Percentiles rank a stretch among this genome's conserved stretches.
These are phyloP conservation scores for Drosophila cyrtoloma DNA, from an alignment of 2,888 invertebrate species.

Conservation along the genomic window DNA sequence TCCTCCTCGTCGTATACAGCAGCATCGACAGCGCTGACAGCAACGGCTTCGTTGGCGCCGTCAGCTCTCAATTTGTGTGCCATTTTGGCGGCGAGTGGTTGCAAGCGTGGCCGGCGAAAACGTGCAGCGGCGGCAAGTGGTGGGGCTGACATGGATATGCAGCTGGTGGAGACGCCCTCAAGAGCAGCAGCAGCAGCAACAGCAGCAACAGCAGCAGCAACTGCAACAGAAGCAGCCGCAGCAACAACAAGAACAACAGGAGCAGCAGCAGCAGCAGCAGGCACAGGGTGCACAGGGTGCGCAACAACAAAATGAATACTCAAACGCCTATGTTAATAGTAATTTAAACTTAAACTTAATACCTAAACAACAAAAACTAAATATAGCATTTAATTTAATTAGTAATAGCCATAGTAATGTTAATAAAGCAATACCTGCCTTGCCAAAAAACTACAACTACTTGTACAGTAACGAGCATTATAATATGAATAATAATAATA, in stretches of 20 bases:
- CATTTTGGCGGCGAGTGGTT: slow-evolving; percentile 82
- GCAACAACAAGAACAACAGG: slow-evolving; percentile 19
- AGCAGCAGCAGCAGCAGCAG: slow-evolving; percentile 33
- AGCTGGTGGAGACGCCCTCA: slow-evolving; percentile 67
- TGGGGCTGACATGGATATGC: slow-evolving; percentile 70
- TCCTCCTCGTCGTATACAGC: slow-evolving; percentile 73
- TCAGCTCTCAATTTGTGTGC: slow-evolving; percentile 82
- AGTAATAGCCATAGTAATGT: slow-evolving; percentile 65
- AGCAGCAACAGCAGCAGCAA: slow-evolving; percentile 5
- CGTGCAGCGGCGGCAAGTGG: slow-evolving; percentile 51
- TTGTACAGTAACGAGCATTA: slow-evolving; percentile 80
- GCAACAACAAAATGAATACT: slow-evolving; percentile 83
- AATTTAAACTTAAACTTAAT: slow-evolving; percentile 65
- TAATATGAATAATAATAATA: slow-evolving; percentile 57
- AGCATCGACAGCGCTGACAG: slow-evolving; percentile 79
- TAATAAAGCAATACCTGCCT: slow-evolving; percentile 85
- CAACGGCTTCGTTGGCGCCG: slow-evolving; percentile 79
- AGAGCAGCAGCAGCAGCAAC: slow-evolving; percentile 2
- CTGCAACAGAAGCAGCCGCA: slow-evolving; percentile 18
- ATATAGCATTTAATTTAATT: slow-evolving; percentile 45
- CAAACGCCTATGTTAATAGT: slow-evolving; percentile 83
- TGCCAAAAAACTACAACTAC: slow-evolving; percentile 84
- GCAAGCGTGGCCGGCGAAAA: slow-evolving; percentile 83
- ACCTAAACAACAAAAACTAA: slow-evolving; percentile 33
- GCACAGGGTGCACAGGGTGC: slow-evolving; percentile 18